phyloP scores from a whole-genome alignment of 1,140 invertebrate species.

The Drosophila orosa region DNA sequence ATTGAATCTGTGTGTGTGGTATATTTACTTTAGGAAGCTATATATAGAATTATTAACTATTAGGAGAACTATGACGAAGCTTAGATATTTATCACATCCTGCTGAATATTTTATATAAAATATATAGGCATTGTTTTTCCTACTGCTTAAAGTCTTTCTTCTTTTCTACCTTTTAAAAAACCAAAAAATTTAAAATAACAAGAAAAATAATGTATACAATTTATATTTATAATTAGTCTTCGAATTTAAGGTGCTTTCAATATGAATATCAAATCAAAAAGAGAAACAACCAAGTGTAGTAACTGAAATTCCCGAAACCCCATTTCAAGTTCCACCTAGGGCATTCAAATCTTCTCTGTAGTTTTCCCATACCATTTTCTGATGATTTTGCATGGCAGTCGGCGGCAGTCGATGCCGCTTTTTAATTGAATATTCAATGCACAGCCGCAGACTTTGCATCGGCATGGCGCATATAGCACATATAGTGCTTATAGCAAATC shows the following conservation, averaged over 20 bases:
- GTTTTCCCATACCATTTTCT: neutral
- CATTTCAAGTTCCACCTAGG: neutral
- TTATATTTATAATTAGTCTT: neutral
- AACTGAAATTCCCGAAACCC: neutral
- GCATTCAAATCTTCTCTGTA: conserved; percentile 18
- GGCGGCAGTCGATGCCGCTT: conserved; percentile 30
- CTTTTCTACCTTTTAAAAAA: no score
- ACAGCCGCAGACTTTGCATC: conserved; percentile 33
- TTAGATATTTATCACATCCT: neutral
- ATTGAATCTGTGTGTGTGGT: neutral
- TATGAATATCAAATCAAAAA: no score
- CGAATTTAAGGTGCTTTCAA: neutral
- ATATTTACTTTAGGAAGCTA: neutral
- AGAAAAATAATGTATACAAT: neutral
- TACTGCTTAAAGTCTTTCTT: no score
- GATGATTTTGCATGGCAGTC: conserved; percentile 37
- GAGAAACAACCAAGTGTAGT: no score
- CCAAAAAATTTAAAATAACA: no score
- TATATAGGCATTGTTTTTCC: no score
- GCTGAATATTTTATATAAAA: neutral
- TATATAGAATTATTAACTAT: no score
- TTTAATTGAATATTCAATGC: conserved; percentile 74
- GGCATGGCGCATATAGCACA: conserved; percentile 26
- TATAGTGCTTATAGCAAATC: conserved; percentile 11
- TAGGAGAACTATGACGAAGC: no score